Evolutionary conservation across 2,113 vertebrate genomes (phyloP).

Genomic region (Zosterops borbonicus): DNA sequence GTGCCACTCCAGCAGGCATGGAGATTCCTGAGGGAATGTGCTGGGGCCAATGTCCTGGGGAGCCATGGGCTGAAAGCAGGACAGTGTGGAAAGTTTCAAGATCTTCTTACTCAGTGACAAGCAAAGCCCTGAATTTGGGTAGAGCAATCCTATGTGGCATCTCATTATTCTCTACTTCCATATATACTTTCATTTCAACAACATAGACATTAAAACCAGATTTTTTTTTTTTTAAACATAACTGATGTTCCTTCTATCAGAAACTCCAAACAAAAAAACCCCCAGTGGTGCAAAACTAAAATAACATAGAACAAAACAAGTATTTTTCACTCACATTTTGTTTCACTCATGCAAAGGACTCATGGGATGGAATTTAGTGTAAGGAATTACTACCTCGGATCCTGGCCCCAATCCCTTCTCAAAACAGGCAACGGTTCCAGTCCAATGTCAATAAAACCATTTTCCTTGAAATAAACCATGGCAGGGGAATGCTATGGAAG

Average conservation of each 20-base stretch:
- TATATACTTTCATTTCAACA: neutral
- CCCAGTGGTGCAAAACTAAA: neutral
- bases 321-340: neutral
- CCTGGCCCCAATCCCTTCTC: neutral
- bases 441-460: neutral
- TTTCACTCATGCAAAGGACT: neutral
- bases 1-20: neutral
- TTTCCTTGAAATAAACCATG: neutral
- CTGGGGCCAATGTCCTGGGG: neutral
- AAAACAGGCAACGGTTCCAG: neutral
- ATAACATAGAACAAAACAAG: accelerated
- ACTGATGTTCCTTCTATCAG: neutral
- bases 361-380: neutral
- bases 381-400: neutral
- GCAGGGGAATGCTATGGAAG: neutral
- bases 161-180: neutral
- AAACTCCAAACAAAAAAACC: accelerated
- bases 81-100: neutral
- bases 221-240: neutral
- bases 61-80: neutral
- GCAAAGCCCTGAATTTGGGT: neutral
- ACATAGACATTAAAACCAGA: neutral
- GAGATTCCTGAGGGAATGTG: accelerated
- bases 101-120: neutral
- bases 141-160: accelerated